Percentiles rank a stretch among this genome's conserved stretches.
These are phyloP conservation scores for Meriones psammophilus DNA, from an alignment of 2,797 vertebrate species.

Conservation along the genomic window DNA sequence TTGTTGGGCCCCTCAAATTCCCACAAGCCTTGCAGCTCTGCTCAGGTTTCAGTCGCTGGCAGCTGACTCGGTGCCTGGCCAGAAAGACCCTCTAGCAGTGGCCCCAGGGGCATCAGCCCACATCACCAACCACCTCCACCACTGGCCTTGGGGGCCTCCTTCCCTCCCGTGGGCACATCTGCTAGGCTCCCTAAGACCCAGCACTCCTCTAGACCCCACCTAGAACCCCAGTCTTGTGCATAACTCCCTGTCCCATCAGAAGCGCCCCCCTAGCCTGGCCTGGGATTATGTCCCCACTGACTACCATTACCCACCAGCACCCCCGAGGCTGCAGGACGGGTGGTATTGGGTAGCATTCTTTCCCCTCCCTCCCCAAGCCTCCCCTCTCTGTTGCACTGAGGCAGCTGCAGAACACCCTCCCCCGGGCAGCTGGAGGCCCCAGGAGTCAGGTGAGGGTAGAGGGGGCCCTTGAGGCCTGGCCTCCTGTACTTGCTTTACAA, in stretches of 20 bases:
- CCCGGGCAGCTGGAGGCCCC: neutral
- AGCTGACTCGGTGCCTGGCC: neutral
- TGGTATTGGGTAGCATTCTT: neutral
- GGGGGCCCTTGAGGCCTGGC: neutral
- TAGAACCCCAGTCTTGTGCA: neutral
- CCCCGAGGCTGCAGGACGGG: neutral
- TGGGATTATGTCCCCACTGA: too few species aligned
- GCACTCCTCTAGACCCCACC: too few species aligned
- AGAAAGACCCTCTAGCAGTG: constrained; percentile 21
- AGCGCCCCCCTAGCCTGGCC: neutral
- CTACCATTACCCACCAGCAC: neutral
- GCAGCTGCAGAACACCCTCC: neutral
- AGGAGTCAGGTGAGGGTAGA: neutral
- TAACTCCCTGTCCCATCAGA: neutral
- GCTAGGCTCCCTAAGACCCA: neutral
- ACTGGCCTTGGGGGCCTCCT: accelerated
- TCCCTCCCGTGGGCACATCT: neutral
- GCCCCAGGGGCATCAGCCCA: neutral
- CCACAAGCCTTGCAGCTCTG: neutral
- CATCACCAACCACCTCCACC: neutral
- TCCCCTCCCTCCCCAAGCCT: too few species aligned
- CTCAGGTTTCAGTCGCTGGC: constrained; percentile 56
- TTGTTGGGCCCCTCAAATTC: neutral
- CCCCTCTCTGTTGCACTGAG: neutral
- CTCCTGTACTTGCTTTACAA: neutral